Evolutionary conservation across 2,113 vertebrate genomes (phyloP), one percentile per base, ranked within the genome.

Genomic region (Amblyornis subalaris): DNA sequence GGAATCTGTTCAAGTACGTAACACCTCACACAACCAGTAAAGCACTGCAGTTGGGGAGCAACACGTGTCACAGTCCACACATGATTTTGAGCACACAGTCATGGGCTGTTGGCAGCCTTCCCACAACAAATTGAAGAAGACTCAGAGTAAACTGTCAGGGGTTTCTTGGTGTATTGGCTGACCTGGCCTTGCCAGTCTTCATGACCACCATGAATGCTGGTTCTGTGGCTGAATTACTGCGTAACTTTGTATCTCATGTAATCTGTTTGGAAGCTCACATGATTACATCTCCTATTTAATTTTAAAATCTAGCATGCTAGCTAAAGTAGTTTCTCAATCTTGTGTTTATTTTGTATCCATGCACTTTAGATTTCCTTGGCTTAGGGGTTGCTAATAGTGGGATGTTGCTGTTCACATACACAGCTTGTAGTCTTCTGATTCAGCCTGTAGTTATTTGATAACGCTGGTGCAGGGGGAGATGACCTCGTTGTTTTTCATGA

Each of bases 341-440:
- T n/a, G 6, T 74, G 72, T 88, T 91, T 89, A 12, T 80, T 93
- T 88, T 57, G 62, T 91, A 53, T 55, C 38, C 38, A 31, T 29
- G 54, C 16, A 13, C 62, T 93, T 75, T 1, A 51, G 54, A 8
- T 91, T 89, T 82, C 78, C 47, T 79, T 87, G 58, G 58, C 33
- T 2, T 2, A 4, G 18, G 10, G 42, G 9, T 14, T 91, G 81
- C 70, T 61, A 9, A n/a, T 9, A 69, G 33, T 23, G 9, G 20
- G n/a, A 29, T 84, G 58, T 69, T 48, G 71, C 55, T 92, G 38
- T 45, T 77, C 53, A 20, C 12, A 7, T 5, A 4, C 51, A 14
- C 48, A 71, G 61, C 72, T 55, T 82, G 70, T 44, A 87, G 35
- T 76, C 12, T 28, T 55, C 88, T 70, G 77, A 33, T 62, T 61